Base-by-base conservation (phyloP, 2,888 invertebrate genomes). In the Drosophila maculinotata region DNA sequence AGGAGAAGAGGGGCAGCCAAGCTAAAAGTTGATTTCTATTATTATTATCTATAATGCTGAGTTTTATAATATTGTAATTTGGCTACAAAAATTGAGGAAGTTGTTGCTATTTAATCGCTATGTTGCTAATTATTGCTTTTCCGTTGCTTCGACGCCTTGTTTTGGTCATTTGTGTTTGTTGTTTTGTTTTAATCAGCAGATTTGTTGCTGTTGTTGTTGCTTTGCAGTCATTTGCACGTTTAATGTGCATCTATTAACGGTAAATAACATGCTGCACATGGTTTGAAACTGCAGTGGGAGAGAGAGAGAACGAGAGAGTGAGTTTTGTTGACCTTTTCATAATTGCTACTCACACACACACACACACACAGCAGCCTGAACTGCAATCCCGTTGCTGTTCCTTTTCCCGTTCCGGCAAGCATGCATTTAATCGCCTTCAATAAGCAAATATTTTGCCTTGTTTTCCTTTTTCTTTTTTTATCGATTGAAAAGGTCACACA, bases 81-180 rank as follows among this genome's bases (percentile, higher is more conserved):
- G 66, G 52, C 58, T 36, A 44, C 15, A 39, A 36, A 20, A 41
- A 6, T 14, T 31, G 1, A 26, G 52, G 62, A 48, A 38, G n/a
- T 39, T 28, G 15, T 63, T 68, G 56, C 30, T 51, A 26, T 41
- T 51, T 15, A 41, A 30, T 44, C 23, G 23, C 30, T 65, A 69
- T n/a, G 33, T 77, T 51, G 62, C 77, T 76, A 67, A 42, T 87
- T 89, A 89, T 87, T 87, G 90, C 84, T 81, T 81, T 49, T 71
- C 49, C 25, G 60, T 79, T 74, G 44, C 56, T 56, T 39, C 33
- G 49, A 20, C 23, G 45, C 14, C 10, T 30, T 15, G 20, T 14
- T 38, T 73, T 75, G 47, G 39, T 64, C 63, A 75, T 75, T 71
- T 38, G 42, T n/a, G n/a, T n/a, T n/a, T n/a, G n/a, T n/a, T n/a